These are phyloP conservation scores for Malurus melanocephalus DNA, from an alignment of 2,113 vertebrate genomes.

Conservation along the genomic window DNA sequence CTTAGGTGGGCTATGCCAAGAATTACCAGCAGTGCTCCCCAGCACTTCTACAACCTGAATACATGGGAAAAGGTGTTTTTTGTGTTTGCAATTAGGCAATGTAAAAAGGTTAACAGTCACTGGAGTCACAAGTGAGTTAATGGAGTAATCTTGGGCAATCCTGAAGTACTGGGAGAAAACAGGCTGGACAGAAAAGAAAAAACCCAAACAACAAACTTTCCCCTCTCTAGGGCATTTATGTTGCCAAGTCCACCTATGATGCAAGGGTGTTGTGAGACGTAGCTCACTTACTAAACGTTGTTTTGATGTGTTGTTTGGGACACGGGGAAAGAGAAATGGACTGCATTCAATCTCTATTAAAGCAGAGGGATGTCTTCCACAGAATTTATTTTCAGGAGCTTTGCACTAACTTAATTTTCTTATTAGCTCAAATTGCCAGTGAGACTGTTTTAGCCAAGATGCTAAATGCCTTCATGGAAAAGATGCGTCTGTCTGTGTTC, in stretches of 20 bases:
- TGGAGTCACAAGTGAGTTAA: slow-evolving; percentile 48
- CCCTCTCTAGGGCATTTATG: slow-evolving; percentile 28
- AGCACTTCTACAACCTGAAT: slow-evolving; percentile 59
- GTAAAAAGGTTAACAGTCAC: slow-evolving; percentile 55
- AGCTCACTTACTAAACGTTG: neutral
- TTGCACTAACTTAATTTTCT: slow-evolving; percentile 29
- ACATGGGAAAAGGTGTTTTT: slow-evolving; percentile 17
- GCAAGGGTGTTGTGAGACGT: slow-evolving; percentile 38
- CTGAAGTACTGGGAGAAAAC: slow-evolving; percentile 35
- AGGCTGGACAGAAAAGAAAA: neutral
- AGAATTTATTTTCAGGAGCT: slow-evolving; percentile 51
- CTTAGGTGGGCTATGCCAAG: slow-evolving; percentile 22
- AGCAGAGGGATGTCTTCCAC: neutral
- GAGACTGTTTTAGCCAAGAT: slow-evolving; percentile 43
- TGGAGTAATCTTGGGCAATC: slow-evolving; percentile 52
- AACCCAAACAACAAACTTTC: neutral
- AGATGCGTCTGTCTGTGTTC: slow-evolving; percentile 3
- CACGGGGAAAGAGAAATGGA: slow-evolving; percentile 37
- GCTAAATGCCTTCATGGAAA: slow-evolving; percentile 32
- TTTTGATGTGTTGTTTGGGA: slow-evolving; percentile 52
- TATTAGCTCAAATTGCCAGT: slow-evolving; percentile 41
- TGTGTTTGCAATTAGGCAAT: neutral
- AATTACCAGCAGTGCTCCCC: slow-evolving; percentile 54
- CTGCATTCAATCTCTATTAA: slow-evolving; percentile 50
- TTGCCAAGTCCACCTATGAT: slow-evolving; percentile 47